Evolutionary conservation across 1,140 invertebrate species (phyloP), one percentile per base, ranked within the genome.

Genomic region (Manduca sexta): DNA sequence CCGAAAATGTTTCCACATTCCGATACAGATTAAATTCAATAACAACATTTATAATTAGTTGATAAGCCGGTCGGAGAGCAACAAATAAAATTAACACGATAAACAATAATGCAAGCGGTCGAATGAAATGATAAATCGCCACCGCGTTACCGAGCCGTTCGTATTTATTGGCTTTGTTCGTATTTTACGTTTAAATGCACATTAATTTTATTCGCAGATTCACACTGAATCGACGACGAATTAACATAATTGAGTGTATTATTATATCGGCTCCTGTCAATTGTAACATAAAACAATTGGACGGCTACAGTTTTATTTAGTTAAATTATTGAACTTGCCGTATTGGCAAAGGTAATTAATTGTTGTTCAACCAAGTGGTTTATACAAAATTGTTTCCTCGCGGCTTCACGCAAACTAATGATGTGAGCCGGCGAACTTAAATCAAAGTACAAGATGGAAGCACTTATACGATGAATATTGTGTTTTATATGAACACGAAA

Each of bases 181-280:
- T 69, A 79, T 80, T 83, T 83, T 74, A 64, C 73, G 69, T 77
- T 80, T 83, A 80, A 80, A 75, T 69, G 71, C 69, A 80, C 79
- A 75, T 77, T 83, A 76, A 83, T 83, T 78, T 80, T 76, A 74
- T 83, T 77, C 79, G 69, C 79, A 72, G 79, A 83, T 80, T 79
- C 67, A 65, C 69, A 68, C 73, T 72, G 79, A 76, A 78, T 78
- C 74, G 76, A 67, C 67, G 70, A 72, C 69, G 69, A 69, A 83
- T 83, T 80, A 83, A 77, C 76, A 83, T 83, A 83, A 80, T 79
- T 60, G 47, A 60, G 58, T 58, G 46, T 52, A 52, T 52, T 52
- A 58, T 52, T 58, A 49, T 58, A 52, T 53, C 35, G 45, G 43
- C 45, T 39, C 53, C 37, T 38, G 55, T 52, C 49, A 49, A 37